phyloP scores from a whole-genome alignment of 2,113 vertebrate species.

The Ctenodactylus gundi region DNA sequence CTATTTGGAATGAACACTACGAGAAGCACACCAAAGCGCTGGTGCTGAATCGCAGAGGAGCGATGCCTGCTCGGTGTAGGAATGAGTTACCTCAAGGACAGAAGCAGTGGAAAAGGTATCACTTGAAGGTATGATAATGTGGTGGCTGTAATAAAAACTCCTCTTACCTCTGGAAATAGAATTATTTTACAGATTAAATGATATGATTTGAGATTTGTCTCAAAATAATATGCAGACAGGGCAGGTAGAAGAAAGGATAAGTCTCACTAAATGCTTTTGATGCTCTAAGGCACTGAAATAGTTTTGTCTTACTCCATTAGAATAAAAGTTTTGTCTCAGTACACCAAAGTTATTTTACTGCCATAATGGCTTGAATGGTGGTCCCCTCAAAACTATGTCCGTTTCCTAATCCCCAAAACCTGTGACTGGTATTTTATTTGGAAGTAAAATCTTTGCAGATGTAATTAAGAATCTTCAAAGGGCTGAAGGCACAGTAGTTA shows the following conservation, averaged over 20 bases:
- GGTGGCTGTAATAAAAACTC: not conserved
- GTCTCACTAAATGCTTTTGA: not conserved
- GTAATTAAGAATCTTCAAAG: not conserved
- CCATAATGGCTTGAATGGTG: not conserved
- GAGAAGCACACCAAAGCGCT: not conserved
- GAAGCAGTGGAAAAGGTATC: not conserved
- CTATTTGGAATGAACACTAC: not conserved
- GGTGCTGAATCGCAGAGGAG: not conserved
- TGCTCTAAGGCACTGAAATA: not conserved
- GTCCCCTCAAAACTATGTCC: not conserved
- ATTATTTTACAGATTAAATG: not conserved
- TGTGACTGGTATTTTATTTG: not conserved
- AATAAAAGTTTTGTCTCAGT: constrained; percentile 1
- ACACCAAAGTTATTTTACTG: not conserved
- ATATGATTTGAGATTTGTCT: not conserved
- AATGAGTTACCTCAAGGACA: not conserved
- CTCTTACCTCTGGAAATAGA: not conserved
- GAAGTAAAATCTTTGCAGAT: not conserved
- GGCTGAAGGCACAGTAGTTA: too few relatives aligned
- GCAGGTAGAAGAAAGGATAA: not conserved
- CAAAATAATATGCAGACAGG: not conserved
- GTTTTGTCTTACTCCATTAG: not conserved
- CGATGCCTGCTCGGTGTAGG: not conserved
- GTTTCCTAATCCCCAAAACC: not conserved
- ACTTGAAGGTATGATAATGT: not conserved